A percentile compares a stretch with the other conserved stretches of the same genome.
Conservation (phyloP, 2,888 invertebrate species). For the Polydrusus tereticollis region DNA sequence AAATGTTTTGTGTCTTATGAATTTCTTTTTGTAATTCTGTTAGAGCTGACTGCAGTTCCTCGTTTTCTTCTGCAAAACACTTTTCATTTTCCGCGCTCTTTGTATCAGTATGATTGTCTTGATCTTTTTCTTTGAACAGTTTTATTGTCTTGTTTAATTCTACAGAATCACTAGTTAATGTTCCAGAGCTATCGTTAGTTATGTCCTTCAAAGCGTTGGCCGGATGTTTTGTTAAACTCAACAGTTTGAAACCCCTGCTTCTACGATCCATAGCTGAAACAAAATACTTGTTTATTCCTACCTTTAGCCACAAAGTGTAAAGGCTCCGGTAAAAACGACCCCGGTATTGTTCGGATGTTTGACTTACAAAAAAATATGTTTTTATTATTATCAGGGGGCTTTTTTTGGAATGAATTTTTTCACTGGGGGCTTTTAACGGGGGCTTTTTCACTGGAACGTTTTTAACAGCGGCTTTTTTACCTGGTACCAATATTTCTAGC, state of each 20-base stretch:
- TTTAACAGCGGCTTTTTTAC: too few relatives aligned
- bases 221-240: constrained; percentile 30
- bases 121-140: constrained; percentile 24
- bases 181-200: constrained; percentile 27
- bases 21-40: too few relatives aligned
- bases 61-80: neutral
- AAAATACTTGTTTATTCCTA: constrained; percentile 23
- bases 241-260: constrained; percentile 28
- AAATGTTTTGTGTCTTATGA: too few relatives aligned
- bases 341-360: neutral
- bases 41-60: too few relatives aligned
- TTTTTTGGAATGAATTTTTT: too few relatives aligned
- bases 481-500: too few relatives aligned
- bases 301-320: constrained; percentile 25
- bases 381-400: too few relatives aligned
- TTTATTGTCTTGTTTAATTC: constrained; percentile 31
- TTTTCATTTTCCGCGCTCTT: constrained; percentile 29
- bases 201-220: constrained; percentile 26
- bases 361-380: too few relatives aligned
- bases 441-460: too few relatives aligned
- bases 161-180: constrained; percentile 30
- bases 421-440: too few relatives aligned
- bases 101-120: constrained; percentile 27
- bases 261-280: constrained; percentile 31
- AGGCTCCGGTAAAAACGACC: constrained; percentile 8